These are phyloP conservation scores for Lemur catta DNA, from an alignment of 2,797 vertebrate species.

Conservation along the genomic window DNA sequence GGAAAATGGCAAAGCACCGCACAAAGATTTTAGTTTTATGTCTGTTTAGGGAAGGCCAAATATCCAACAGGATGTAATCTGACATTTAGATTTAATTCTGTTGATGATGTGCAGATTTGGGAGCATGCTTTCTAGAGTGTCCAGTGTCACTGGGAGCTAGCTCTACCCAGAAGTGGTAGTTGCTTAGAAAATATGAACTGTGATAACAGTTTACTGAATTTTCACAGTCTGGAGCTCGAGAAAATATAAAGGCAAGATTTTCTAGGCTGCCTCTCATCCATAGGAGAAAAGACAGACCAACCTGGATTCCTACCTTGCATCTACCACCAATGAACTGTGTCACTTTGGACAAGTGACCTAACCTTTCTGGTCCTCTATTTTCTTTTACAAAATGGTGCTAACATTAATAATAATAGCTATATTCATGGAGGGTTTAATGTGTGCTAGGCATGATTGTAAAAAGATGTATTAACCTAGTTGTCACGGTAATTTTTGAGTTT, in stretches of 20 bases:
- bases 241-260: background rate
- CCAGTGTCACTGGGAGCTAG: background rate
- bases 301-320: background rate
- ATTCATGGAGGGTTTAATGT: background rate
- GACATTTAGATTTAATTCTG: constrained; percentile 53
- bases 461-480: background rate
- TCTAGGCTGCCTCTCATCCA: background rate
- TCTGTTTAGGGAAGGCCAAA: constrained; percentile 20
- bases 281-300: background rate
- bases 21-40: constrained; percentile 48
- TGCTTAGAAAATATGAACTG: background rate
- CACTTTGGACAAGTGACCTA: background rate
- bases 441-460: background rate
- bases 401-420: background rate
- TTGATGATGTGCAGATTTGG: constrained; percentile 10
- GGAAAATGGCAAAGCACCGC: constrained; percentile 3
- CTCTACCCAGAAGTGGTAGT: background rate
- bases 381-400: background rate
- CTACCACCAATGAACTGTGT: background rate
- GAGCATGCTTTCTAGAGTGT: background rate
- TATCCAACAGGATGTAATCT: constrained; percentile 38
- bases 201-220: background rate
- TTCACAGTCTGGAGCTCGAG: background rate
- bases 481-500: background rate
- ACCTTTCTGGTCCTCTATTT: background rate